A percentile compares a stretch with the other conserved stretches of the same genome.
Conservation (phyloP, 2,888 invertebrate genomes). For the Crioceris asparagi region DNA sequence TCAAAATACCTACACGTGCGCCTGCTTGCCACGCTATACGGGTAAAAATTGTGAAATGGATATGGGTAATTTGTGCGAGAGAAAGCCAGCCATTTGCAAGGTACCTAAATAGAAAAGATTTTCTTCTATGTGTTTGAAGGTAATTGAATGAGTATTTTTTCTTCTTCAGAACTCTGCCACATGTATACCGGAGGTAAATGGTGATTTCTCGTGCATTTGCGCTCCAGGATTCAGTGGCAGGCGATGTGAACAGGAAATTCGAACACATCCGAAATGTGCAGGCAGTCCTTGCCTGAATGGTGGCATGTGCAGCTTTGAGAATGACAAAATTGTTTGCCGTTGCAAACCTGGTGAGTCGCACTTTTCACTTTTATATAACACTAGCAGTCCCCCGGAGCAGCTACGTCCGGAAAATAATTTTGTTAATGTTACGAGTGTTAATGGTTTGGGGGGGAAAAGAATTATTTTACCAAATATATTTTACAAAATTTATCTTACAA, state of each 20-base stretch:
- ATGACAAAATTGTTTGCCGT: conserved; percentile 19
- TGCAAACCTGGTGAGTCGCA: conserved; percentile 15
- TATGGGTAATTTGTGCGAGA: conserved; percentile 60
- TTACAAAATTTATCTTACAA: no score
- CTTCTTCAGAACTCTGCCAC: conserved; percentile 53
- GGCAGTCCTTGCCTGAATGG: conserved; percentile 66
- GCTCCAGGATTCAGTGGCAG: conserved; percentile 53
- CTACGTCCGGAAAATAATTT: no score
- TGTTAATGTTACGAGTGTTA: no score
- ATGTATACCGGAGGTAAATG: conserved; percentile 57
- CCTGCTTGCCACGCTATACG: conserved; percentile 71
- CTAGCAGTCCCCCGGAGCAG: no score
- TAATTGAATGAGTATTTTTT: neutral
- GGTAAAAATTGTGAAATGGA: conserved; percentile 83
- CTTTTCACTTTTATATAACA: no score
- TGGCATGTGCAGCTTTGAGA: conserved; percentile 60
- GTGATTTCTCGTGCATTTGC: conserved; percentile 65
- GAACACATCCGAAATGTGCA: conserved; percentile 59
- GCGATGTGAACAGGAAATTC: conserved; percentile 63
- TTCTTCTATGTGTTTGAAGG: neutral
- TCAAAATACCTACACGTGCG: conserved; percentile 71
- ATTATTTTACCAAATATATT: no score
- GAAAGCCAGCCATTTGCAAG: conserved; percentile 51
- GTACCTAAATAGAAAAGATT: neutral
- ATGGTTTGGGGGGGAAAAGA: no score